Evolutionary conservation across 64 coral and sea anemone genomes (phyloP).

Genomic region (Astreopora myriophthalma): DNA sequence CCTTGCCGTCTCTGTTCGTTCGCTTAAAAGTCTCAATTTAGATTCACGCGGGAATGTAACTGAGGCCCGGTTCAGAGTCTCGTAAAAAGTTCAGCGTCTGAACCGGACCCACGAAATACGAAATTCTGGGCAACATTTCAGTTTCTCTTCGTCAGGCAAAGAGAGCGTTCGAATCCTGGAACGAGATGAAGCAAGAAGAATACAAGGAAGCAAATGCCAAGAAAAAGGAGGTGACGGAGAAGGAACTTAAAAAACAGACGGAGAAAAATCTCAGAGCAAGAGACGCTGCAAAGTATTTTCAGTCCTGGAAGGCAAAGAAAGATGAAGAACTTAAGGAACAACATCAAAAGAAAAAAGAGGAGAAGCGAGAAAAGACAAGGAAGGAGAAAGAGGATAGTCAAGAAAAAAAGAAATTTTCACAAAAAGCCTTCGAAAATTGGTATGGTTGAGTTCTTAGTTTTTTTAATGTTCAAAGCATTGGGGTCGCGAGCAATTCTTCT

Average conservation of each 20-base stretch:
- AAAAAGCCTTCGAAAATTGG: conserved; percentile 90
- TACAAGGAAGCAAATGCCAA: conserved; percentile 67
- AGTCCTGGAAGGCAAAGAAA: conserved; percentile 85
- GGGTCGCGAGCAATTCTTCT: too few species aligned
- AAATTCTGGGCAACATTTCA: too few species aligned
- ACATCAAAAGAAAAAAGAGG: conserved; percentile 59
- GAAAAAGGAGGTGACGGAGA: conserved; percentile 62
- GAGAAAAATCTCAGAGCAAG: conserved; percentile 67
- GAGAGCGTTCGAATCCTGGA: conserved; percentile 83
- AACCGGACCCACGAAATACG: too few species aligned
- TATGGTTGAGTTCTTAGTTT: too few species aligned
- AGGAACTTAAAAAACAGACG: conserved; percentile 78
- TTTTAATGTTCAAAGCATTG: neutral
- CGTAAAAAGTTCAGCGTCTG: too few species aligned
- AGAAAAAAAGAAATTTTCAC: conserved; percentile 69
- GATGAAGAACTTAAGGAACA: conserved; percentile 76
- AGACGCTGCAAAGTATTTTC: conserved; percentile 83
- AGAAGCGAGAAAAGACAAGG: conserved; percentile 45
- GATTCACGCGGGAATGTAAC: too few species aligned
- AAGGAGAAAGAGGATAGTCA: conserved; percentile 72
- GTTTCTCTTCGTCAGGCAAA: conserved; percentile 64
- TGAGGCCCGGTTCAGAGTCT: too few species aligned
- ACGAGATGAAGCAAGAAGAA: conserved; percentile 59
- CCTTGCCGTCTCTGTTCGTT: too few species aligned
- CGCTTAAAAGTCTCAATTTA: too few species aligned